A percentile compares a stretch with the other conserved stretches of the same genome.
Evolutionary conservation across 2,888 invertebrate genomes (phyloP).

Genomic region (Tillus elongatus): DNA sequence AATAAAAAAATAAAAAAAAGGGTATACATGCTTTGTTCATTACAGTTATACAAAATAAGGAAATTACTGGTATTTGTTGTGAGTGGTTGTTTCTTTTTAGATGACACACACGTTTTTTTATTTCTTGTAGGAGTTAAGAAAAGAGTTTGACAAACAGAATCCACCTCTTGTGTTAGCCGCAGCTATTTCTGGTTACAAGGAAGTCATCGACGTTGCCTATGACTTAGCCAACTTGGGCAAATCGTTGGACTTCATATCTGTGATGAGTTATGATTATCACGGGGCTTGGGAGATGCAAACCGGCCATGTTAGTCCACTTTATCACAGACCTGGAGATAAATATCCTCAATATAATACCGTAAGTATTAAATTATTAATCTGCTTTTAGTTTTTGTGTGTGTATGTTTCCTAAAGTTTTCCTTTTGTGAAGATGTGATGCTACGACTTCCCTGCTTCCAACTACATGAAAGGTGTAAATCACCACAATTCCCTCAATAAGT

Average conservation of each 20-base stretch:
- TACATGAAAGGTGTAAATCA: no score
- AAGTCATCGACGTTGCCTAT: constrained; percentile 80
- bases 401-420: no score
- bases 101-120: no score
- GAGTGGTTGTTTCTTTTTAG: no score
- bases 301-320: constrained; percentile 73
- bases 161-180: constrained; percentile 69
- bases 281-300: constrained; percentile 79
- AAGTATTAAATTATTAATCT: constrained; percentile 41
- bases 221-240: constrained; percentile 63
- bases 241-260: constrained; percentile 68
- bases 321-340: constrained; percentile 54
- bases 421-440: no score
- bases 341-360: constrained; percentile 71
- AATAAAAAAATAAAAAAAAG: neutral
- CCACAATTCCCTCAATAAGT: no score
- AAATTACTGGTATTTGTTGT: no score
- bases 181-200: constrained; percentile 81
- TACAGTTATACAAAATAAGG: no score
- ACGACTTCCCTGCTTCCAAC: no score
- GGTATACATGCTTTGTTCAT: neutral
- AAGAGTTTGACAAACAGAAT: constrained; percentile 52
- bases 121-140: constrained; percentile 51
- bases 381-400: constrained; percentile 5
- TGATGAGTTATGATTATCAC: constrained; percentile 85